These are phyloP conservation scores for Euura saliciscinereae DNA, from an alignment of 1,140 invertebrate genomes.

Conservation along the genomic window DNA sequence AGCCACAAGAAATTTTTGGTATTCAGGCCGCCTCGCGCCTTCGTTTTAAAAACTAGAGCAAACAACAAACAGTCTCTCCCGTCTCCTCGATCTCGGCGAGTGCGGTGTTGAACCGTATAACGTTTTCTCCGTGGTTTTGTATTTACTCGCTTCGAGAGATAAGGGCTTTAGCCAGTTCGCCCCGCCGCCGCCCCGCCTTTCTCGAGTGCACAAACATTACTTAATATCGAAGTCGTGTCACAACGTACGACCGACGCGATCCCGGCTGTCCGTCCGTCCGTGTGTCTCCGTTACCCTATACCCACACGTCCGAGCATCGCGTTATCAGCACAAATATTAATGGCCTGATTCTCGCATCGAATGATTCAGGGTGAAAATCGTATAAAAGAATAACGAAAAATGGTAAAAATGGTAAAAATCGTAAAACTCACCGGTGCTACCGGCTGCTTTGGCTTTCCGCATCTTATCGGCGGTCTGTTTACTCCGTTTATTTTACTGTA, in stretches of 20 bases:
- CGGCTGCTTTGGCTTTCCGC: slow-evolving; percentile 61
- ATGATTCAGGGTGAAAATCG: too few relatives aligned
- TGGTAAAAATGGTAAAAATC: too few relatives aligned
- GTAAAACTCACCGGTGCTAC: slow-evolving; percentile 43
- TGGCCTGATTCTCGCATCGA: slow-evolving; percentile 32
- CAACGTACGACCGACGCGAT: slow-evolving; percentile 3
- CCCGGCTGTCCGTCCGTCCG: not conserved
- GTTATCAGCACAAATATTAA: slow-evolving; percentile 47
- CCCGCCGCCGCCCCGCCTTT: too few relatives aligned
- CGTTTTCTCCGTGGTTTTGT: slow-evolving; percentile 35
- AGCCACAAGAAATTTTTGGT: not conserved
- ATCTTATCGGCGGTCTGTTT: slow-evolving; percentile 74
- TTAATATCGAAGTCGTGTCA: slow-evolving; percentile 51
- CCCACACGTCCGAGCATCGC: slow-evolving; percentile 15
- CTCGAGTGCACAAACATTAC: slow-evolving; percentile 49
- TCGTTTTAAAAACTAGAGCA: slow-evolving; percentile 47
- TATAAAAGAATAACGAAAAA: too few relatives aligned
- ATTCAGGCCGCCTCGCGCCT: slow-evolving; percentile 18
- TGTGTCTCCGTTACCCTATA: not conserved
- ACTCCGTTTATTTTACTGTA: slow-evolving; percentile 88
- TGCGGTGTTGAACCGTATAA: slow-evolving; percentile 26
- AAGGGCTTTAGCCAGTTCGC: slow-evolving; percentile 28
- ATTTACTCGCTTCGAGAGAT: slow-evolving; percentile 52
- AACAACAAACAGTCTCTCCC: slow-evolving; percentile 41
- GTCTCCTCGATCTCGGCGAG: not conserved